phyloP scores from a whole-genome alignment of 2,113 vertebrate genomes.

The Pterocles burchelli region DNA sequence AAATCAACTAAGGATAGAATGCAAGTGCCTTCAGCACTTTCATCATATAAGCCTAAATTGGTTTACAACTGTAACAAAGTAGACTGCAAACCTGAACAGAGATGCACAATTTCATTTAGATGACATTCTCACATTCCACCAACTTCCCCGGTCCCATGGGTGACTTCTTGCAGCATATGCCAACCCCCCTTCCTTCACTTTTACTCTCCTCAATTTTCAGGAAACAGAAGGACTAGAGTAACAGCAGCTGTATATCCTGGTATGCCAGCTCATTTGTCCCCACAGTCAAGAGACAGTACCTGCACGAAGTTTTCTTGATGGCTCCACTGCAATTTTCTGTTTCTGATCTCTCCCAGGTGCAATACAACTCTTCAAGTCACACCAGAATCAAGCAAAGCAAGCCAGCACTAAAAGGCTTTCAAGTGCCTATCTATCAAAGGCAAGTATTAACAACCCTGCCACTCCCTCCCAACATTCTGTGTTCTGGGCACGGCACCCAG shows the following conservation, averaged over 20 bases:
- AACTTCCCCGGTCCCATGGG: accelerated
- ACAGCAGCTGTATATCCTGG: not conserved
- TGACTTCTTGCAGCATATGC: not conserved
- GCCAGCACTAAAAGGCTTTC: not conserved
- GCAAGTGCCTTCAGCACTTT: not conserved
- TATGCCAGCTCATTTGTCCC: not conserved
- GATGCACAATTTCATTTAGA: not conserved
- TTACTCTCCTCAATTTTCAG: not conserved
- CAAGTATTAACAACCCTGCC: conserved; percentile 57
- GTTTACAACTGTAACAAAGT: not conserved
- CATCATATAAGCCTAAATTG: not conserved
- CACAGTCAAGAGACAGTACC: not conserved
- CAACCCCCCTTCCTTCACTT: not conserved
- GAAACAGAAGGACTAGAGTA: not conserved
- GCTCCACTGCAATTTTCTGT: not conserved
- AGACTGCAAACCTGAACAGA: not conserved
- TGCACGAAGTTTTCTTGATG: not conserved
- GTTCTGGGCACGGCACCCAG: not conserved
- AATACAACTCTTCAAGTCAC: not conserved
- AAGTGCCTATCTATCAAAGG: not conserved
- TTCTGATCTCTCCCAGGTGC: not conserved
- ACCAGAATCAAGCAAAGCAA: not conserved
- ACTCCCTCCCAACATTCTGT: not conserved
- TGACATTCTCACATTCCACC: not conserved
- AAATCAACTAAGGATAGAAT: not conserved